Evolutionary conservation across 2,888 invertebrate genomes (phyloP), one percentile per base, ranked within the genome.

Genomic region (Mythimna lalbum): DNA sequence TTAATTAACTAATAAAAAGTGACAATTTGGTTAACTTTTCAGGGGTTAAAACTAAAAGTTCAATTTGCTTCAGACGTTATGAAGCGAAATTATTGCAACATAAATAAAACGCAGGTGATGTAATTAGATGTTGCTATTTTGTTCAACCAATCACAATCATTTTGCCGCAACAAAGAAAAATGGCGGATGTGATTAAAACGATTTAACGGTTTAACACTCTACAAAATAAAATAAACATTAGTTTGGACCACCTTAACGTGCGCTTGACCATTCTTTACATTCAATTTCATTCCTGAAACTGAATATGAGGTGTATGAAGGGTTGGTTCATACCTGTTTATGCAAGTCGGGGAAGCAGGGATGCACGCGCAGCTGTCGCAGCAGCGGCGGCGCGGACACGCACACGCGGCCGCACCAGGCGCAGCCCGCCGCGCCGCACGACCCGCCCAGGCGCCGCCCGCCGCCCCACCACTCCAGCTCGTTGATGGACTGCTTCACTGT

Each of bases 391-490:
- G 87, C 73, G 84, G 80, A 76, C 59, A 81, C 66, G 50, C 81
- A 86, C 67, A 86, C 63, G 69, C 87, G 88, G n/a, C 83, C 92
- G 91, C 91, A 94, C 78, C 84, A 90, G 75, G 66, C 85, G 90
- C 92, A 93, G 70, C 79, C 88, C 50, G 82, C 83, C 76, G 79
- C 87, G 78, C 85, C 78, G 73, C 88, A 82, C 81, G 87, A 55
- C 31, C 88, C 88, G 73, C 89, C 93, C 82, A 90, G 71, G 43
- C 92, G 91, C 62, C 93, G 93, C 63, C 90, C 90, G 57, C 69
- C 73, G 70, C 93, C 91, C 87, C 87, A 88, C 92, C 93, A 92
- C 81, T 93, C 93, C 86, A 95, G 14, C 90, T 94, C 95, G 88
- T 90, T 93, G 65, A 90, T 79, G 0, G 90, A 84, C 70, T 89